Percentiles rank a stretch among this genome's conserved stretches.
These are phyloP conservation scores for Pungitius pungitius DNA, from an alignment of 2,113 vertebrate genomes.

Conservation along the genomic window DNA sequence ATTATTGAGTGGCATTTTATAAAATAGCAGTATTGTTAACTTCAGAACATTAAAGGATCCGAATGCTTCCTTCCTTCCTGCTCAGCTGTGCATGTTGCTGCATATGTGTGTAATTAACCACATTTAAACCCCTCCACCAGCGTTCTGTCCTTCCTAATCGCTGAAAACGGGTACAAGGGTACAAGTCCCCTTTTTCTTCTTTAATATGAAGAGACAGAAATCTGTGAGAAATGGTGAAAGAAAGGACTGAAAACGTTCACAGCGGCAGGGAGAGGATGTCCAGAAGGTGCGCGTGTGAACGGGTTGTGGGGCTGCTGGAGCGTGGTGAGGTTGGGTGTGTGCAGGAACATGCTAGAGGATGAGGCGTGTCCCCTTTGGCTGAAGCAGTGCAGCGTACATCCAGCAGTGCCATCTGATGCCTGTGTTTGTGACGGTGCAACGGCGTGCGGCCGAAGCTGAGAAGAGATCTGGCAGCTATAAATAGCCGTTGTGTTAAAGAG, in stretches of 20 bases:
- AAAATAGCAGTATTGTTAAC: neutral
- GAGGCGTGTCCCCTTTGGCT: slow-evolving; percentile 74
- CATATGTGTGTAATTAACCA: slow-evolving; percentile 13
- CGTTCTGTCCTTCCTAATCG: slow-evolving; percentile 2
- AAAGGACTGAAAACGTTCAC: slow-evolving; percentile 17
- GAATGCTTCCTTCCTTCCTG: neutral
- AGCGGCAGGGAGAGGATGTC: slow-evolving; percentile 32
- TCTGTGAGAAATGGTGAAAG: slow-evolving; percentile 10
- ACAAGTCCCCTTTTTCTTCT: slow-evolving; percentile 30
- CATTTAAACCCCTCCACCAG: slow-evolving; percentile 21
- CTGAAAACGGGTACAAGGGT: slow-evolving; percentile 20
- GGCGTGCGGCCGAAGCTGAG: slow-evolving; percentile 65
- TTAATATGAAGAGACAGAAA: slow-evolving; percentile 26
- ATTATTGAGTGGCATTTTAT: neutral
- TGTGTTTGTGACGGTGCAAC: slow-evolving; percentile 69
- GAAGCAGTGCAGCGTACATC: slow-evolving; percentile 57
- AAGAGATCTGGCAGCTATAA: slow-evolving; percentile 79
- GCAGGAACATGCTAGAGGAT: slow-evolving; percentile 66
- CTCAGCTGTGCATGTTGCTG: neutral
- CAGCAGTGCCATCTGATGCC: slow-evolving; percentile 73
- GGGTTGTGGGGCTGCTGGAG: slow-evolving; percentile 28
- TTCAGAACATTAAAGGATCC: neutral
- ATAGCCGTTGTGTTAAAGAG: slow-evolving; percentile 76
- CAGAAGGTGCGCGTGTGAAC: slow-evolving; percentile 35
- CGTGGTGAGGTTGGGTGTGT: slow-evolving; percentile 39